Base-by-base conservation (phyloP, 2,797 vertebrate species). In the Pangasius djambal region DNA sequence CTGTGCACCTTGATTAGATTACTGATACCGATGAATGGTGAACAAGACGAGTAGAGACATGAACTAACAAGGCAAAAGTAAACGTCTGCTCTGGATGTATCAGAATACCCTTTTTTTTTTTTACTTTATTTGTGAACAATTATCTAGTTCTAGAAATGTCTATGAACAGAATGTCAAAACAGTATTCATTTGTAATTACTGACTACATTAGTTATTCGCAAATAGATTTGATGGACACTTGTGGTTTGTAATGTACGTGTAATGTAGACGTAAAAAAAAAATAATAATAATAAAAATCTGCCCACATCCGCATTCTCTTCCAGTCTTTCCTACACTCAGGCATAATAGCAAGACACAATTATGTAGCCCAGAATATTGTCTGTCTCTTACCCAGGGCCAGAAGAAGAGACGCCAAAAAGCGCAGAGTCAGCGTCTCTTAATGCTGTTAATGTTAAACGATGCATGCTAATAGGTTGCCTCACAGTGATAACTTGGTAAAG, bases 401-500 rank as follows among this genome's bases (percentile, higher is more conserved):
- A 34, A 63, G 44, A 77, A 72, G 69, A 67, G 40, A 48, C 40
- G 69, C 3, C 75, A 67, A 69, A 67, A 40, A 83, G 37, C 55
- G n/a, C 81, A 57, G 44, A 18, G 74, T 91, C 84, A 91, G 90
- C 74, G 28, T 85, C 87, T 90, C 79, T 74, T n/a, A 81, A 69
- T 1, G 2, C 74, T 85, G 63, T 84, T 89, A 55, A 85, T 88
- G 69, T 69, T 90, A 78, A 90, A 91, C 48, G 77, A 72, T 37
- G 86, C 63, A 65, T 40, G 79, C 79, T 83, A 85, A 65, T 86
- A 44, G 72, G 83, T 20, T 57, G 20, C 20, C n/a, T 55, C 16
- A 55, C 69, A 83, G 55, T 77, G 69, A 86, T 52, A 52, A 72
- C 78, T 81, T 87, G 48, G 69, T 63, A 89, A 89, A 92, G 77